phyloP scores from a whole-genome alignment of 92 coral and sea anemone species.

The Pocillopora meandrina region DNA sequence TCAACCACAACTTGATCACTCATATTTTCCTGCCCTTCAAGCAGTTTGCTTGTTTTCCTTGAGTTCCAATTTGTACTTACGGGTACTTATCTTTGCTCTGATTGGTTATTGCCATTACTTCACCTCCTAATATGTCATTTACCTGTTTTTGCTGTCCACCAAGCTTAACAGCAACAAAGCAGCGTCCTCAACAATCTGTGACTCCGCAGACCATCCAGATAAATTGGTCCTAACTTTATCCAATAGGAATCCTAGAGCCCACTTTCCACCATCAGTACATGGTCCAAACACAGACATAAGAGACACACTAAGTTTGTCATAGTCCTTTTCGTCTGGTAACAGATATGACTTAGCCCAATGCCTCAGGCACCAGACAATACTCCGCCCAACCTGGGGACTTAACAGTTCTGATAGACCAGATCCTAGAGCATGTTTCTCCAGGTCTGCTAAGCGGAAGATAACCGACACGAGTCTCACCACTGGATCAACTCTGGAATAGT shows the following conservation, averaged over 20 bases:
- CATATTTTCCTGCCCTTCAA: no score
- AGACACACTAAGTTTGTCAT: slow-evolving; percentile 76
- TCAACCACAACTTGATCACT: no score
- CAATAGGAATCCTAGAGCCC: slow-evolving; percentile 86
- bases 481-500: slow-evolving; percentile 72
- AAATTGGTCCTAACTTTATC: slow-evolving; percentile 85
- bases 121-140: not conserved
- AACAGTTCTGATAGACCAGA: slow-evolving; percentile 74
- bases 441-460: slow-evolving; percentile 74
- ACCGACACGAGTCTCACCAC: slow-evolving; percentile 73
- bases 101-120: not conserved
- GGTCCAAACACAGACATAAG: slow-evolving; percentile 78
- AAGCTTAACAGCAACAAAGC: slow-evolving; percentile 80
- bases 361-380: slow-evolving; percentile 91
- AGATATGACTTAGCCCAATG: slow-evolving; percentile 87
- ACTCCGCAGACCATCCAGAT: slow-evolving; percentile 88
- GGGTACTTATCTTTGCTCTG: no score
- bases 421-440: slow-evolving; percentile 78
- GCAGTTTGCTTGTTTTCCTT: no score
- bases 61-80: no score
- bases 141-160: slow-evolving; percentile 86
- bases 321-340: slow-evolving; percentile 87
- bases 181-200: slow-evolving; percentile 85
- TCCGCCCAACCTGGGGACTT: slow-evolving; percentile 95
- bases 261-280: slow-evolving; percentile 80